phyloP scores from a whole-genome alignment of 1,140 invertebrate species.

The Heliothis virescens region DNA sequence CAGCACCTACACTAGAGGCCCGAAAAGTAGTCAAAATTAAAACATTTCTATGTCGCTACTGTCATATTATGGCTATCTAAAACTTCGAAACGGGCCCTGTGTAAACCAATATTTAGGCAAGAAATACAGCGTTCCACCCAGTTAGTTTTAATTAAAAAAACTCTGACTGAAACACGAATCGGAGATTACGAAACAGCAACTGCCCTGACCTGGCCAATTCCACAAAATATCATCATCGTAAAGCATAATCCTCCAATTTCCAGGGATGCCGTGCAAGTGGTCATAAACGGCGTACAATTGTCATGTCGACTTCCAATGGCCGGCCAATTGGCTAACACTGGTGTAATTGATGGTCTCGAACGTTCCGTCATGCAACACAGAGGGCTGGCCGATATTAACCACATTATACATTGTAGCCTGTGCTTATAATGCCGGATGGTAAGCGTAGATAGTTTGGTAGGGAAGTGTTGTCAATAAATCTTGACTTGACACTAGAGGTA shows the following conservation, averaged over 20 bases:
- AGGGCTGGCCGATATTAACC: conserved; percentile 26
- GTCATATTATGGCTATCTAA: too few species aligned
- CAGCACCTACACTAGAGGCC: too few species aligned
- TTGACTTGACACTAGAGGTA: too few species aligned
- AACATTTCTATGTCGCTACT: too few species aligned
- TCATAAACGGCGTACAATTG: conserved; percentile 50
- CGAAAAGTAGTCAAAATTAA: too few species aligned
- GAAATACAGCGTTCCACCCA: too few species aligned
- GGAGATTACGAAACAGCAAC: not conserved
- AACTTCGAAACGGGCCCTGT: too few species aligned
- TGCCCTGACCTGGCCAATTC: not conserved
- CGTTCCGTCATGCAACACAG: conserved; percentile 42
- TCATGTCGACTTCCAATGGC: conserved; percentile 33
- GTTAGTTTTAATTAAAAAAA: too few species aligned
- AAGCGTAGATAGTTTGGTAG: too few species aligned
- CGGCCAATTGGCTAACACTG: conserved; percentile 52
- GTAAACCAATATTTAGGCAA: too few species aligned
- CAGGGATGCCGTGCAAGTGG: conserved; percentile 47
- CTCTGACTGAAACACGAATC: too few species aligned
- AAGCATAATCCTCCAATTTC: conserved; percentile 19
- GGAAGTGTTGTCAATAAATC: too few species aligned
- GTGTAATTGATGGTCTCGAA: conserved; percentile 49
- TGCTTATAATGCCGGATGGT: not conserved
- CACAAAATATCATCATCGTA: conserved; percentile 1
- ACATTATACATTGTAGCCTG: conserved; percentile 16